Evolutionary conservation across 1,140 invertebrate genomes (phyloP).

Genomic region (Leptestheria dahalacensis): DNA sequence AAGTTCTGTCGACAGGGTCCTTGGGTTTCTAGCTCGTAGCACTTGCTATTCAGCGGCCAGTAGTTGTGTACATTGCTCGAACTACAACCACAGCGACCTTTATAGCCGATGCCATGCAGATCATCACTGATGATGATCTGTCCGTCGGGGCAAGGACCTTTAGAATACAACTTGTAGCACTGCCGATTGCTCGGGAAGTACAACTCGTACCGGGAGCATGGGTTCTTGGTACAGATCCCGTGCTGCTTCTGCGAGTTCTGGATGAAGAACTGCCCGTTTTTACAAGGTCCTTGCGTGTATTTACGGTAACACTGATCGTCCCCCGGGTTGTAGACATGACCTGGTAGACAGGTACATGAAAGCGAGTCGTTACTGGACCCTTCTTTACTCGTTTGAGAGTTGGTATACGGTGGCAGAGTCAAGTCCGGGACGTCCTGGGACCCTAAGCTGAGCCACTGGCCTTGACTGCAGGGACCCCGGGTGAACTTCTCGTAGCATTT

Average conservation of each 20-base stretch:
- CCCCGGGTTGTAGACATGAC: conserved; percentile 43
- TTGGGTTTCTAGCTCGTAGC: conserved; percentile 17
- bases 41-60: conserved; percentile 13
- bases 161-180: conserved; percentile 55
- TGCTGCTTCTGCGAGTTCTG: conserved; percentile 29
- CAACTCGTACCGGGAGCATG: conserved; percentile 50
- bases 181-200: conserved; percentile 52
- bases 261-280: conserved; percentile 37
- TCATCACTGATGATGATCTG: conserved; percentile 62
- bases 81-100: conserved; percentile 53
- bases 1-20: conserved; percentile 13
- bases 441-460: conserved; percentile 38
- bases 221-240: conserved; percentile 40
- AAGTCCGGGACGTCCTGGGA: conserved; percentile 38
- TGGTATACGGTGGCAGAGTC: conserved; percentile 5
- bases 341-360: conserved; percentile 48
- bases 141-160: conserved; percentile 49
- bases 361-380: background rate
- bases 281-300: conserved; percentile 58
- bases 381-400: background rate
- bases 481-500: conserved; percentile 49
- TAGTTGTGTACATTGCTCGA: conserved; percentile 17
- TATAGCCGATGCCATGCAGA: conserved; percentile 61
- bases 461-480: conserved; percentile 23
- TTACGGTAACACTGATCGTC: conserved; percentile 52